phyloP scores from a whole-genome alignment of 2,888 invertebrate genomes.

The Ligdia adustata region DNA sequence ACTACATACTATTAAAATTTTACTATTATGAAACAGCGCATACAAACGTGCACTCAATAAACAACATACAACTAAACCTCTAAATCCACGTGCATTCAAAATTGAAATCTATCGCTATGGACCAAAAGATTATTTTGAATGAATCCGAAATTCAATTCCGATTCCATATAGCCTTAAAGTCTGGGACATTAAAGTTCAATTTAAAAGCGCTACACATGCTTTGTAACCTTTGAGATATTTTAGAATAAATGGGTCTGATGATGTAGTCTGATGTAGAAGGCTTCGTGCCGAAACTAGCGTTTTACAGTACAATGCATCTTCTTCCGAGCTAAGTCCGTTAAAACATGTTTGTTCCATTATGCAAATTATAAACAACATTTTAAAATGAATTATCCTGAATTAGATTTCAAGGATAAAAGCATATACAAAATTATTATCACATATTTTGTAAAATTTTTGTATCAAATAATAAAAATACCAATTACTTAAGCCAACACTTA shows the following conservation, averaged over 20 bases:
- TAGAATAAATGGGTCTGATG: slow-evolving; percentile 61
- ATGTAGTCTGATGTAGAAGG: slow-evolving; percentile 70
- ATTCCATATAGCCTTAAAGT: slow-evolving; percentile 7
- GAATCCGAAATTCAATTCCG: background rate
- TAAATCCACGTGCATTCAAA: slow-evolving; percentile 48
- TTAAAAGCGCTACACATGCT: slow-evolving; percentile 11
- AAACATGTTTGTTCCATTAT: slow-evolving; percentile 51
- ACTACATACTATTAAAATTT: slow-evolving; percentile 69
- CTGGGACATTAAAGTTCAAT: slow-evolving; percentile 14
- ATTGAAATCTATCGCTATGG: background rate
- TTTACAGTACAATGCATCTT: slow-evolving; percentile 74
- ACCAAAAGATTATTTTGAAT: slow-evolving; percentile 15
- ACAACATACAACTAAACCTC: slow-evolving; percentile 55
- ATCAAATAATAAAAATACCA: too few relatives aligned
- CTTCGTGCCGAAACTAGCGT: slow-evolving; percentile 81
- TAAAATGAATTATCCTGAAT: too few relatives aligned
- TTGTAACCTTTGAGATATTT: slow-evolving; percentile 53
- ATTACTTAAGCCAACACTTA: too few relatives aligned
- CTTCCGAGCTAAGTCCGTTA: slow-evolving; percentile 62
- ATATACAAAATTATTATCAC: too few relatives aligned
- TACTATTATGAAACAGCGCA: slow-evolving; percentile 65
- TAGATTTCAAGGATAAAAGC: too few relatives aligned
- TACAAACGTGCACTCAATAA: slow-evolving; percentile 69
- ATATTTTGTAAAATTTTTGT: too few relatives aligned
- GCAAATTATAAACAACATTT: slow-evolving; percentile 50